Base-by-base conservation (phyloP, 1,140 invertebrate species). In the Conus betulinus region DNA sequence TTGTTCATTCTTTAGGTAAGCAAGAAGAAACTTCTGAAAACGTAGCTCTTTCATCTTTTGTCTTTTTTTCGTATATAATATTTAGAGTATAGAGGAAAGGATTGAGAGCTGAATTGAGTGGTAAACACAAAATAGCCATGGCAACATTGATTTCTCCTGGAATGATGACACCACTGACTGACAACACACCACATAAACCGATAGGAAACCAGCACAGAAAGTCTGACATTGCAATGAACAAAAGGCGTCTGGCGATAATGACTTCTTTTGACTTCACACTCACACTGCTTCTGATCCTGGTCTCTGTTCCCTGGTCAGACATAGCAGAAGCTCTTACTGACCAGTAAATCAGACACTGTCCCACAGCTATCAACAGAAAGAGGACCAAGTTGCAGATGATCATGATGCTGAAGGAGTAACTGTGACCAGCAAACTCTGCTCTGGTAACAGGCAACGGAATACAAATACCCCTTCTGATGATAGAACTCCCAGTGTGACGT, bases 81-180 rank as follows among this genome's bases (percentile, higher is more conserved):
- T 25, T 74, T 23, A 74, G 71, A 8, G 71, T 91, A 76, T 92
- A 92, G 7, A 92, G 82, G 27, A 92, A 88, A 1, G 91, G 91
- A 25, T 92, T 92, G 25, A 92, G 53, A 11, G 91, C 91, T 1
- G 90, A 90, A 51, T 92, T 92, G 6, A 90, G 81, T 1, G 91
- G 91, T 13, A 91, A 67, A 74, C 90, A 82, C 52, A 91, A 91
- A 5, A 92, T 90, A 7, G 90, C 90, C 1, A 88, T 78, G 84
- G 87, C 90, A 90, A n/a, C 90, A 63, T 92, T 90, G 20, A 91
- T 88, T 63, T 91, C 90, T 10, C 89, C 89, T 17, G 88, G 84
- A 23, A 92, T 89, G 17, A 55, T 11, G 52, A 85, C n/a, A 5
- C 89, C 91, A 52, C 20, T 60, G 52, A 88, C 60, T 27, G 91